Conservation (phyloP, 2,888 invertebrate genomes). For the Drosophila quinaria region DNA sequence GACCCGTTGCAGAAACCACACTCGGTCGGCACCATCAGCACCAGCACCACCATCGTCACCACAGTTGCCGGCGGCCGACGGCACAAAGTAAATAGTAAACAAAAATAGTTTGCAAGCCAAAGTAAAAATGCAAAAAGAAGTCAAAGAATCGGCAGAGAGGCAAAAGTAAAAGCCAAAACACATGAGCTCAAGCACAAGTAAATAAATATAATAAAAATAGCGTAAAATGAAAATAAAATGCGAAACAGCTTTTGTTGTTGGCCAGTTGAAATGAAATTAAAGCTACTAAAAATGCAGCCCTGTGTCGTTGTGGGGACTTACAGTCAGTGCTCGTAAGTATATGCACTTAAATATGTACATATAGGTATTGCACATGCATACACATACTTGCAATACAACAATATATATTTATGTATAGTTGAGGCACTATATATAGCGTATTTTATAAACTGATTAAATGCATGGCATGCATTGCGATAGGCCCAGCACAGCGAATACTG, state of each 20-base stretch:
- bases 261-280: slow-evolving; percentile 59
- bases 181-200: slow-evolving; percentile 43
- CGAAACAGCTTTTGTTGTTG: slow-evolving; percentile 57
- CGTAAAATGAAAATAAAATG: slow-evolving; percentile 56
- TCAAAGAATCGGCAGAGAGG: slow-evolving; percentile 32
- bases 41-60: slow-evolving; percentile 2
- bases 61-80: slow-evolving; percentile 45
- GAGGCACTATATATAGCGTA: slow-evolving; percentile 25
- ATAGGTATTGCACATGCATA: neutral
- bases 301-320: slow-evolving; percentile 11
- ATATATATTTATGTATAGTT: slow-evolving; percentile 2
- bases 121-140: slow-evolving; percentile 68
- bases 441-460: slow-evolving; percentile 58
- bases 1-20: neutral
- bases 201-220: slow-evolving; percentile 69
- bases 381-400: slow-evolving; percentile 5
- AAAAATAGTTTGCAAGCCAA: slow-evolving; percentile 76
- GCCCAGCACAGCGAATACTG: slow-evolving; percentile 18
- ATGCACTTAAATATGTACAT: slow-evolving; percentile 11
- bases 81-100: slow-evolving; percentile 78
- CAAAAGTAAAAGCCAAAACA: slow-evolving; percentile 38
- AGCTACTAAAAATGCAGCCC: slow-evolving; percentile 55
- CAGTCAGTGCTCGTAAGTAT: slow-evolving; percentile 25
- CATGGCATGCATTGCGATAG: slow-evolving; percentile 54
- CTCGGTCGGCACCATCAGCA: neutral